Conservation (phyloP, 2,888 invertebrate genomes). For the Erebia ligea region DNA sequence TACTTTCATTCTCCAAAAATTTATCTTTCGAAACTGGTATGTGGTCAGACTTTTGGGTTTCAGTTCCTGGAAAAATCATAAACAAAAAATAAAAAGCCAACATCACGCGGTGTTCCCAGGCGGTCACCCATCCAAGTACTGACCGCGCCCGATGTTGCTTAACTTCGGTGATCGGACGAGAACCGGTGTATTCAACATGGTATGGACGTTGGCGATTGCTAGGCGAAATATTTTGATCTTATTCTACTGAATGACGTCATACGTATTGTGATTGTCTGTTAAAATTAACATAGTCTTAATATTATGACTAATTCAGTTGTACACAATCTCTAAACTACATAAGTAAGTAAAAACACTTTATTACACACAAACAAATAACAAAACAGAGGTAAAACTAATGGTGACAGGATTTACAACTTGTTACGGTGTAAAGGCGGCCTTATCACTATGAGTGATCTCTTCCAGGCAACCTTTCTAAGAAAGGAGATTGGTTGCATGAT, state of each 20-base stretch:
- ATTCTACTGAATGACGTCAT: constrained; percentile 25
- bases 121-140: constrained; percentile 69
- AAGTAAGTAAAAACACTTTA: no score
- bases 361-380: no score
- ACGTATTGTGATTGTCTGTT: not conserved
- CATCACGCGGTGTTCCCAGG: constrained; percentile 57
- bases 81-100: constrained; percentile 28
- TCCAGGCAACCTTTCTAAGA: no score
- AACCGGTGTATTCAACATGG: constrained; percentile 41
- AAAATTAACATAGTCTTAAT: no score
- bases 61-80: constrained; percentile 34
- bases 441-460: no score
- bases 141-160: constrained; percentile 61
- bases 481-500: no score
- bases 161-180: constrained; percentile 51
- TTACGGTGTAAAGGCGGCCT: no score
- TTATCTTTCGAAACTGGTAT: constrained; percentile 47
- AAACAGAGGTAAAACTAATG: no score
- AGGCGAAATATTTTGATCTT: constrained; percentile 50
- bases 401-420: no score
- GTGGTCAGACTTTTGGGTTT: constrained; percentile 46
- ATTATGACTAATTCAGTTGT: no score
- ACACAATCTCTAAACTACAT: no score
- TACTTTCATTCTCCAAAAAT: constrained; percentile 44
- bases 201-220: constrained; percentile 33